Evolutionary conservation across 1,140 invertebrate species (phyloP).

Genomic region (Lordiphosa collinella): DNA sequence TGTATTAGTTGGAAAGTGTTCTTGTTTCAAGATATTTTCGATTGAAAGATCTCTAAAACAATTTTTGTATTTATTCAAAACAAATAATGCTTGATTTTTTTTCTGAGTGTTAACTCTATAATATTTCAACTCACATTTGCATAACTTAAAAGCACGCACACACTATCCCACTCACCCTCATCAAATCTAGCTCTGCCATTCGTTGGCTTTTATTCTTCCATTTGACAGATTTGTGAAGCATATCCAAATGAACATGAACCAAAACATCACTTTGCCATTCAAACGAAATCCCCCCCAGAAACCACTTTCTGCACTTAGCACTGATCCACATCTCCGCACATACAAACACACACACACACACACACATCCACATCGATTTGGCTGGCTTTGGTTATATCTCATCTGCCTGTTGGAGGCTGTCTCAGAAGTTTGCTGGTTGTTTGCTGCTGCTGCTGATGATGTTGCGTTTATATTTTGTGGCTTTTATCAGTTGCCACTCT

Average conservation of each 20-base stretch:
- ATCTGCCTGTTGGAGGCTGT: conserved; percentile 13
- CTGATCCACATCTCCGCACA: background rate
- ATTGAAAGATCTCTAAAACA: too few species aligned
- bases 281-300: conserved; percentile 33
- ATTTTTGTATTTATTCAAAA: too few species aligned
- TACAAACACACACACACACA: too few species aligned
- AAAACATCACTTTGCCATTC: conserved; percentile 40
- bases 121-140: background rate
- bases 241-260: background rate
- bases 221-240: conserved; percentile 44
- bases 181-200: conserved; percentile 16
- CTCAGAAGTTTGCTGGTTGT: background rate
- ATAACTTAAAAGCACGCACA: conserved; percentile 11
- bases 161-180: conserved; percentile 5
- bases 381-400: conserved; percentile 10
- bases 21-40: too few species aligned
- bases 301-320: conserved; percentile 11
- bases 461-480: conserved; percentile 5
- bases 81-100: too few species aligned
- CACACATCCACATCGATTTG: background rate
- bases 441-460: background rate
- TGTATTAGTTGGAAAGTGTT: too few species aligned
- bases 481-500: conserved; percentile 11
- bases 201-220: conserved; percentile 29
- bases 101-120: too few species aligned